Percentiles rank a stretch among this genome's conserved stretches.
phyloP scores from a whole-genome alignment of 2,797 vertebrate species.

The Poecilia gillii region DNA sequence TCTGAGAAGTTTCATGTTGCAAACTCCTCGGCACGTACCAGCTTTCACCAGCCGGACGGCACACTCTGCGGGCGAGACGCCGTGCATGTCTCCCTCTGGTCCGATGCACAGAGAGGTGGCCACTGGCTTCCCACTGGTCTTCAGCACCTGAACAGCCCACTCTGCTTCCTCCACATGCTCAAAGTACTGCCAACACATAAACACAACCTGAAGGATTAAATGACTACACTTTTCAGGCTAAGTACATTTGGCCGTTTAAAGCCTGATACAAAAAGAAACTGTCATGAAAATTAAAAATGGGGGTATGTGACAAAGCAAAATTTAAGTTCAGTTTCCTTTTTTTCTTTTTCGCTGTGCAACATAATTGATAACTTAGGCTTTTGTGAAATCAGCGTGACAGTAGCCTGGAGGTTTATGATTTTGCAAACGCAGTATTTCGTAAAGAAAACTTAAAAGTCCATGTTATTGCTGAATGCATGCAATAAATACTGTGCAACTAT shows the following conservation, averaged over 20 bases:
- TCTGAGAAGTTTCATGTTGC: neutral
- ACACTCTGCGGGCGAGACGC: constrained; percentile 86
- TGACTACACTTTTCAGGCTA: neutral
- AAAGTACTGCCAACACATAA: constrained; percentile 86
- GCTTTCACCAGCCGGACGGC: constrained; percentile 91
- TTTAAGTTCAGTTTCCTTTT: neutral
- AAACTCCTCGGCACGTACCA: constrained; percentile 71
- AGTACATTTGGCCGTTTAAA: neutral
- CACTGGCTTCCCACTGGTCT: constrained; percentile 90
- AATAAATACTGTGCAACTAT: neutral
- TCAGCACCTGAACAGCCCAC: constrained; percentile 93
- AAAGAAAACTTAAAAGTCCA: neutral
- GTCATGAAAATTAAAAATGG: neutral
- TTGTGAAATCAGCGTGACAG: neutral
- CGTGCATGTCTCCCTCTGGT: constrained; percentile 92
- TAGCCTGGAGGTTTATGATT: neutral
- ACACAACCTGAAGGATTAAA: neutral
- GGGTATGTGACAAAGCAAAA: neutral
- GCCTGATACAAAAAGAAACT: neutral
- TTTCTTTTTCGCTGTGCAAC: neutral
- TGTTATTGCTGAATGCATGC: neutral
- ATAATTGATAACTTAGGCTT: neutral
- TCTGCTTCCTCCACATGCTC: constrained; percentile 96
- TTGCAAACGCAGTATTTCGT: neutral
- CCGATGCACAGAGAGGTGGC: constrained; percentile 93